phyloP scores from a whole-genome alignment of 2,797 vertebrate species.

The Urosaurus nigricauda region DNA sequence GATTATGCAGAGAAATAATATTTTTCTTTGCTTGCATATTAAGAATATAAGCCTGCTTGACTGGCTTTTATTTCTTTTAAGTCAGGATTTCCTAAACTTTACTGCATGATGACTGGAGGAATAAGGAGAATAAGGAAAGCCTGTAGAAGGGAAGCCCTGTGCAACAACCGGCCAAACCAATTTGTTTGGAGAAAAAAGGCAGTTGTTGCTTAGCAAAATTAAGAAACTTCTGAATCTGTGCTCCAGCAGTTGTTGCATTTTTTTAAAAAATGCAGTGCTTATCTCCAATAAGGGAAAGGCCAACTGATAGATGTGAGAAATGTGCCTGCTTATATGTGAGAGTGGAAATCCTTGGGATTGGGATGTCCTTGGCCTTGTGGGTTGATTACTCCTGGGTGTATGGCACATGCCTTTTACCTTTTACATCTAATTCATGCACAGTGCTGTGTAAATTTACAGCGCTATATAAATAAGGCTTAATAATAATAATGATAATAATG shows the following conservation, averaged over 20 bases:
- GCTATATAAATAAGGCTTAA: too few species aligned
- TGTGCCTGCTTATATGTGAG: background rate
- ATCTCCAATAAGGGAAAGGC: background rate
- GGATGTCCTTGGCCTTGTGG: background rate
- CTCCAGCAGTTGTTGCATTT: background rate
- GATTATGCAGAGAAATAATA: conserved; percentile 21
- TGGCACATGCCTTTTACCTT: background rate
- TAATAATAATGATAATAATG: too few species aligned
- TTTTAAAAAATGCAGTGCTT: background rate
- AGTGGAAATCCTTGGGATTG: background rate
- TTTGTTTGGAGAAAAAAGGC: background rate
- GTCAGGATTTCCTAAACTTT: conserved; percentile 1
- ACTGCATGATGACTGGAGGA: background rate
- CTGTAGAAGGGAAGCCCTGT: background rate
- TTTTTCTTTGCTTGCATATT: conserved; percentile 9
- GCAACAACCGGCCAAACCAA: background rate
- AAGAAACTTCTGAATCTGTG: background rate
- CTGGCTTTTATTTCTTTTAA: conserved; percentile 19
- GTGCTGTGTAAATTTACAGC: too few species aligned
- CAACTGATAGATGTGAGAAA: background rate
- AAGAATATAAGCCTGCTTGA: background rate
- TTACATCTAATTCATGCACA: too few species aligned
- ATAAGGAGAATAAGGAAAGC: background rate
- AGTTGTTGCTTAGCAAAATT: background rate
- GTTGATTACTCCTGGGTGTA: background rate